Evolutionary conservation across 2,888 invertebrate species (phyloP).

Genomic region (Tenthredo mesomela): DNA sequence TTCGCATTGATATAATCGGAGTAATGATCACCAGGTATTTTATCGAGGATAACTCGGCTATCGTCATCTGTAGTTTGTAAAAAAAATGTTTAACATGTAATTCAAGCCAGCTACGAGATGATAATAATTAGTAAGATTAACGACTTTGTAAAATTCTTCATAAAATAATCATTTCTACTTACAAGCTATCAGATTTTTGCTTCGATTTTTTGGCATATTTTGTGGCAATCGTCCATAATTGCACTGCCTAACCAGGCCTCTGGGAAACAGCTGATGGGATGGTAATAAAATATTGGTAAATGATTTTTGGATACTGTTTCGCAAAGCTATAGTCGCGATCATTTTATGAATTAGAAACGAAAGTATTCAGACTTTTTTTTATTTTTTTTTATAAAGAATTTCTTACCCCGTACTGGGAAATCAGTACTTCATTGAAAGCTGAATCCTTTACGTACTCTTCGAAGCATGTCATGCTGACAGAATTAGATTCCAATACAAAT

Average conservation of each 20-base stretch:
- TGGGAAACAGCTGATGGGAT: conserved; percentile 73
- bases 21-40: conserved; percentile 73
- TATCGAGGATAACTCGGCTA: conserved; percentile 77
- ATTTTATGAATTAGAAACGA: neutral
- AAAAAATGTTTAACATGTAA: neutral
- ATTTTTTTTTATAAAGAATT: neutral
- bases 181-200: conserved; percentile 78
- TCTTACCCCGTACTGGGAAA: conserved; percentile 72
- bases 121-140: neutral
- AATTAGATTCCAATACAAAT: neutral
- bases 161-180: conserved; percentile 62
- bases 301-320: too few relatives aligned
- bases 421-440: conserved; percentile 69
- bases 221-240: conserved; percentile 72
- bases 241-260: conserved; percentile 76
- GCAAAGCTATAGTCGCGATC: neutral
- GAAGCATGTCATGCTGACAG: conserved; percentile 70
- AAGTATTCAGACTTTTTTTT: neutral
- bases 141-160: neutral
- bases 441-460: conserved; percentile 74
- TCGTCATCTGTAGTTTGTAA: conserved; percentile 76
- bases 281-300: conserved; percentile 20
- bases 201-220: conserved; percentile 78
- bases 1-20: conserved; percentile 81
- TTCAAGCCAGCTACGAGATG: neutral